A percentile compares a stretch with the other conserved stretches of the same genome.
These are phyloP conservation scores for Adela reaumurella DNA, from an alignment of 2,888 invertebrate species.

Conservation along the genomic window DNA sequence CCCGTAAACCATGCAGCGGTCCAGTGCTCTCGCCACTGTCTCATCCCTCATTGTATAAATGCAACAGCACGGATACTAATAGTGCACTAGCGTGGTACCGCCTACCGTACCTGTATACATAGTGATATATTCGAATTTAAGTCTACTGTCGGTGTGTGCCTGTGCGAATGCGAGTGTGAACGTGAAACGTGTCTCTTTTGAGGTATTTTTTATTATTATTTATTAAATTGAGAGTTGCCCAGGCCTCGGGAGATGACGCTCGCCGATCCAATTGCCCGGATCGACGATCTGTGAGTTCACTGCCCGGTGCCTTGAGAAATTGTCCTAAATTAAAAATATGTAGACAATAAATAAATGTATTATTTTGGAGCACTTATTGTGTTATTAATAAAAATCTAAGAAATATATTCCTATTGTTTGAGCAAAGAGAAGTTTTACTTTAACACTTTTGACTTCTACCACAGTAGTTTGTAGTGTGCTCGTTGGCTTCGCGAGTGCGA, in stretches of 20 bases:
- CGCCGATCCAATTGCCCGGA: not conserved
- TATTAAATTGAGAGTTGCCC: not conserved
- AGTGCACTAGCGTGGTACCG: not conserved
- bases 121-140: slow-evolving; percentile 52
- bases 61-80: not conserved
- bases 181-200: not conserved
- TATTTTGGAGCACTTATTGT: not conserved
- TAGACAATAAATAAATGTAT: not conserved
- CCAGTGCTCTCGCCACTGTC: slow-evolving; percentile 8
- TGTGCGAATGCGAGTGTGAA: slow-evolving; percentile 28
- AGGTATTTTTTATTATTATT: not conserved
- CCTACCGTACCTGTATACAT: slow-evolving; percentile 35
- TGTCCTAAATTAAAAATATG: not conserved
- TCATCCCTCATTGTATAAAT: slow-evolving; percentile 12
- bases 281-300: not conserved
- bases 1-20: not conserved
- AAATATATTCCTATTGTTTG: not conserved
- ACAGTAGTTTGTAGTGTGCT: too few species aligned
- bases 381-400: not conserved
- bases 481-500: too few species aligned
- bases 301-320: not conserved
- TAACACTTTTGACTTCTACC: too few species aligned
- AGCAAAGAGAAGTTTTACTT: not conserved
- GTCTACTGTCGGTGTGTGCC: slow-evolving; percentile 42
- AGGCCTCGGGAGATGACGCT: not conserved